Evolutionary conservation across 2,888 invertebrate genomes (phyloP).

Genomic region (Pristionchus arcanus): DNA sequence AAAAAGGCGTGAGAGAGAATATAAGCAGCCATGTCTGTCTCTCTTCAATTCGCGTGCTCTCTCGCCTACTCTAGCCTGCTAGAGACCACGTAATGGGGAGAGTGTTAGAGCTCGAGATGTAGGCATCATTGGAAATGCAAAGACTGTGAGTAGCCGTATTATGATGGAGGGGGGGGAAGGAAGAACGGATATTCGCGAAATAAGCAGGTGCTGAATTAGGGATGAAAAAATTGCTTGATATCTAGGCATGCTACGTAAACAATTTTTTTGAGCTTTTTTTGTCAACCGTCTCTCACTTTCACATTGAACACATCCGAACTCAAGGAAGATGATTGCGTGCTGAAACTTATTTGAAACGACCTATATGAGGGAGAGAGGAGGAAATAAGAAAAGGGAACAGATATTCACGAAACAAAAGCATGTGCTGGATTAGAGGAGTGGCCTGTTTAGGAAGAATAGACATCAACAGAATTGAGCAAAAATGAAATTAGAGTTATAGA

Average conservation of each 20-base stretch:
- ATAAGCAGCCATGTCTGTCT: neutral
- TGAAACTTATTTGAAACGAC: neutral
- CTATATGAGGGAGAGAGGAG: neutral
- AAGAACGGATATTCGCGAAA: constrained; percentile 4
- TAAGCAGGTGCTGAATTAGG: constrained; percentile 2
- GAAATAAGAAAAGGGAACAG: neutral
- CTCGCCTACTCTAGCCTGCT: neutral
- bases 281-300: neutral
- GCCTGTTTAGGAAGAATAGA: neutral
- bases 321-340: neutral
- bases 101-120: neutral
- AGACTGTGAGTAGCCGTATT: constrained; percentile 49
- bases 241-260: too few relatives aligned
- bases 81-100: neutral
- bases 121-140: constrained; percentile 44
- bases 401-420: neutral
- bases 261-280: neutral
- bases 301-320: neutral
- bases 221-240: neutral
- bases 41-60: neutral
- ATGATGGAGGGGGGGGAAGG: neutral
- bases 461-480: too few relatives aligned
- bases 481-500: too few relatives aligned
- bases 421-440: neutral
- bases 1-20: constrained; percentile 14